Conservation (phyloP, 2,113 vertebrate genomes). For the human region DNA sequence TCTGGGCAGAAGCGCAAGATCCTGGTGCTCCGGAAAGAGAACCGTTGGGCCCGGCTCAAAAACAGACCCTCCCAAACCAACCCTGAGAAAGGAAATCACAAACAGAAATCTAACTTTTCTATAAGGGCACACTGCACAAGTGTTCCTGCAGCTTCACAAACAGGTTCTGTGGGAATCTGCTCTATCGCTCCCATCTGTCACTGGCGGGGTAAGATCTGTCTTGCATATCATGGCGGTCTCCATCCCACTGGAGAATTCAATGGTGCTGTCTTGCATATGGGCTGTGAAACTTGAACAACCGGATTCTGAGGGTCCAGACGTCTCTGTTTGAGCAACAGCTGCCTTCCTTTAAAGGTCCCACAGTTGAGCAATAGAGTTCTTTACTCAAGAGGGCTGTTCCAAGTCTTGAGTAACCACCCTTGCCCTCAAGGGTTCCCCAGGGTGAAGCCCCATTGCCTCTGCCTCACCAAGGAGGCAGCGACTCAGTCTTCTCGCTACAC, state of each 20-base stretch:
- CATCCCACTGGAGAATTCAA: background rate
- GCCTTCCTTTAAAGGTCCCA: slow-evolving; percentile 33
- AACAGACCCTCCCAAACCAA: background rate
- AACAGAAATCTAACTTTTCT: background rate
- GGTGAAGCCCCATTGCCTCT: background rate
- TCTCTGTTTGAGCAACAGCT: slow-evolving; percentile 39
- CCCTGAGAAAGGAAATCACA: background rate
- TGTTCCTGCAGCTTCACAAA: background rate
- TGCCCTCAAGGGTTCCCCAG: background rate
- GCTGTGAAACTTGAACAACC: background rate
- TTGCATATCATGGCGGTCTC: background rate
- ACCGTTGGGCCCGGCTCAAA: background rate
- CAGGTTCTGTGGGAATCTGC: background rate
- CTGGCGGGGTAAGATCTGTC: background rate
- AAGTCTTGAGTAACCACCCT: slow-evolving; percentile 11
- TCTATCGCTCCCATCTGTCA: fast-evolving
- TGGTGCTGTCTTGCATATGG: fast-evolving
- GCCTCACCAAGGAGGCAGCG: background rate
- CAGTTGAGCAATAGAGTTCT: slow-evolving; percentile 54
- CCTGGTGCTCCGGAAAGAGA: background rate
- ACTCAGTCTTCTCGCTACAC: background rate
- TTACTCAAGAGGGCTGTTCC: slow-evolving; percentile 20
- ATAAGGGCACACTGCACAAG: background rate
- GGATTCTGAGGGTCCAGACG: slow-evolving; percentile 41
- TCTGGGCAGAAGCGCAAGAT: background rate